phyloP scores from a whole-genome alignment of 2,797 vertebrate species.

The Steatocranus sp. region DNA sequence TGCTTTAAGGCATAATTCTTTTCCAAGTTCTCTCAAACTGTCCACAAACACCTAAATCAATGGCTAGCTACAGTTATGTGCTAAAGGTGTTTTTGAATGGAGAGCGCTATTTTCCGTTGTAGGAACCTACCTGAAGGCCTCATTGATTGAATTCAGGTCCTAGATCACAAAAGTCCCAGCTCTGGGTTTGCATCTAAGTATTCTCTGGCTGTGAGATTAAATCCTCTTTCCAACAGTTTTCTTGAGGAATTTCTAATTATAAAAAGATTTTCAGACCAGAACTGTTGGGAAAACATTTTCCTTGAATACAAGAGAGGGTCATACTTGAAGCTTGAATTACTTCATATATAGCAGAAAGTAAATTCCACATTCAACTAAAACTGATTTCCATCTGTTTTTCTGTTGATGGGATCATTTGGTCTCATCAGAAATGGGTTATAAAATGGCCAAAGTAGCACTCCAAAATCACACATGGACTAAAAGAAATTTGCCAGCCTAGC shows the following conservation, averaged over 20 bases:
- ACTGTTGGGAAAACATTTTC: background rate
- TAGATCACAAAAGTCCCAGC: background rate
- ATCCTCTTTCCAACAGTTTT: background rate
- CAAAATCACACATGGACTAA: background rate
- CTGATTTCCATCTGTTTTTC: background rate
- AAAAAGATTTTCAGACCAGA: background rate
- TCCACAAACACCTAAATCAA: conserved; percentile 9
- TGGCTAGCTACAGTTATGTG: background rate
- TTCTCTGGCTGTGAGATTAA: background rate
- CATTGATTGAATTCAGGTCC: background rate
- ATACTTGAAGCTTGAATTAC: background rate
- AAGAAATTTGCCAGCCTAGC: background rate
- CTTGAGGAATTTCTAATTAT: background rate
- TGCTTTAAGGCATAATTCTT: background rate
- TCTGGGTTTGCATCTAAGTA: background rate
- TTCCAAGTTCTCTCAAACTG: background rate
- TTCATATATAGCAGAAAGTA: background rate
- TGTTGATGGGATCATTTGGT: background rate
- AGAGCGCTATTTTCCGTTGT: background rate
- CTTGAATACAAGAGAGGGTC: background rate
- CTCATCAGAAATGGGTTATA: background rate
- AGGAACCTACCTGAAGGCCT: background rate
- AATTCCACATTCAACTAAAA: background rate
- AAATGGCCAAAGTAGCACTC: background rate
- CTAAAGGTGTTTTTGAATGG: background rate